Conservation (phyloP, 2,888 invertebrate genomes). For the Empis livida region DNA sequence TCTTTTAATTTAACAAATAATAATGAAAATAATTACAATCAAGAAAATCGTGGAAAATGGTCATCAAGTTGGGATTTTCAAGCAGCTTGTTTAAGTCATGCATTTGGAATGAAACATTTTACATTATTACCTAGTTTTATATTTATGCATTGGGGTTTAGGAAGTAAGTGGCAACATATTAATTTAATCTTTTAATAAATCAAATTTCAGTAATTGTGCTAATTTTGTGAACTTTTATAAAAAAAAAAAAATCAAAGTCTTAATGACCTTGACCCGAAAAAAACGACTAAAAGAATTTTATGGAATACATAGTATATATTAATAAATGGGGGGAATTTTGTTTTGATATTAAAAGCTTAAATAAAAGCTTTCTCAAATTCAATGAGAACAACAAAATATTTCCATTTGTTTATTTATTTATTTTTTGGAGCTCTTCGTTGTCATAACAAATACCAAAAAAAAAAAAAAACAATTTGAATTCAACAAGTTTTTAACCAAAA, state of each 20-base stretch:
- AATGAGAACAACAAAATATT: no score
- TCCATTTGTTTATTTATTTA: background rate
- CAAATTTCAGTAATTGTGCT: background rate
- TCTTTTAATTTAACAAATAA: background rate
- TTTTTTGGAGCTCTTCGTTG: background rate
- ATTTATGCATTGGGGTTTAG: constrained; percentile 9
- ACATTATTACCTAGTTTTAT: constrained; percentile 50
- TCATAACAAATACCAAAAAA: no score
- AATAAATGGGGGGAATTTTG: background rate
- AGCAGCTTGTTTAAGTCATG: constrained; percentile 69
- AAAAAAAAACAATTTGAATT: no score
- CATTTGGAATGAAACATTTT: constrained; percentile 70
- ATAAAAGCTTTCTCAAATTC: background rate
- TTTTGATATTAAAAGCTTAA: background rate
- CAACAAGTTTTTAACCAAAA: no score
- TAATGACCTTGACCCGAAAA: background rate
- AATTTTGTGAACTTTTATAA: background rate
- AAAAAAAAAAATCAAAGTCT: background rate
- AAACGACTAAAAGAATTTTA: background rate
- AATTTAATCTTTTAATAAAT: background rate
- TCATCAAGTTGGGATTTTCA: constrained; percentile 61
- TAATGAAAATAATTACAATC: background rate
- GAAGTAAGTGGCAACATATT: constrained; percentile 18
- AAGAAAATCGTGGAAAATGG: constrained; percentile 49
- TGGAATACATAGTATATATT: background rate